These are phyloP conservation scores for Agrilus biguttatus DNA, from an alignment of 2,888 invertebrate genomes.

Conservation along the genomic window DNA sequence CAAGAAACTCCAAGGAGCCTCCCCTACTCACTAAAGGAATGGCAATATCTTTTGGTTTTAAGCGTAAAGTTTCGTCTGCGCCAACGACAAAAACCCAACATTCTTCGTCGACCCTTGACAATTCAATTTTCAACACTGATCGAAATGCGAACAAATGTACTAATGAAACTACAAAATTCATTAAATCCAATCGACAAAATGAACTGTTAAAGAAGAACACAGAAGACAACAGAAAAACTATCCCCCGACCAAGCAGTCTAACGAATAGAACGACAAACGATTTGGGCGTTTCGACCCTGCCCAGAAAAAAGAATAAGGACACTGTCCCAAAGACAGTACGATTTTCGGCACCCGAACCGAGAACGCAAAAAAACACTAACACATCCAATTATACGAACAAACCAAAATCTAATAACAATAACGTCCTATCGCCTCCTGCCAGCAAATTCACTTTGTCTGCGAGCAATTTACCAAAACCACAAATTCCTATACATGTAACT, in stretches of 20 bases:
- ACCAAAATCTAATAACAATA: slow-evolving; percentile 7
- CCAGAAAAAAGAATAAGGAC: slow-evolving; percentile 2
- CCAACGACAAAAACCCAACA: slow-evolving; percentile 10
- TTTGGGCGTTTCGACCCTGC: slow-evolving; percentile 5
- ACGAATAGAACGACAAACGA: slow-evolving; percentile 18
- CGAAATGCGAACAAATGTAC: slow-evolving; percentile 39
- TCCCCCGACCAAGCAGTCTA: slow-evolving; percentile 11
- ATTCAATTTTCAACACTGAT: slow-evolving; percentile 26
- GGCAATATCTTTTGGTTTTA: slow-evolving; percentile 75
- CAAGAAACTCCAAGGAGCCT: no score
- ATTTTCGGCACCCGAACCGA: slow-evolving; percentile 6
- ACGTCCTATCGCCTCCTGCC: slow-evolving; percentile 21
- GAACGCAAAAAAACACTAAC: slow-evolving; percentile 12
- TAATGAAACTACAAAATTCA: slow-evolving; percentile 46
- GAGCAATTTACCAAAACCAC: slow-evolving; percentile 61
- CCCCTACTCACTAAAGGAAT: slow-evolving; percentile 45
- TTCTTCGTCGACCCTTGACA: slow-evolving; percentile 10
- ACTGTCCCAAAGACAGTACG: background rate
- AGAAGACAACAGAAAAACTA: slow-evolving; percentile 45
- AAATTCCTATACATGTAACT: slow-evolving; percentile 46
- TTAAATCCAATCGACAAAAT: slow-evolving; percentile 62
- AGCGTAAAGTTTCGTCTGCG: slow-evolving; percentile 45
- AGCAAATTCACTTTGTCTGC: slow-evolving; percentile 52
- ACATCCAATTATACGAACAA: slow-evolving; percentile 8
- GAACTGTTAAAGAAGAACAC: slow-evolving; percentile 50